Conservation (phyloP, 2,113 vertebrate species). For the Leucosticte australis region DNA sequence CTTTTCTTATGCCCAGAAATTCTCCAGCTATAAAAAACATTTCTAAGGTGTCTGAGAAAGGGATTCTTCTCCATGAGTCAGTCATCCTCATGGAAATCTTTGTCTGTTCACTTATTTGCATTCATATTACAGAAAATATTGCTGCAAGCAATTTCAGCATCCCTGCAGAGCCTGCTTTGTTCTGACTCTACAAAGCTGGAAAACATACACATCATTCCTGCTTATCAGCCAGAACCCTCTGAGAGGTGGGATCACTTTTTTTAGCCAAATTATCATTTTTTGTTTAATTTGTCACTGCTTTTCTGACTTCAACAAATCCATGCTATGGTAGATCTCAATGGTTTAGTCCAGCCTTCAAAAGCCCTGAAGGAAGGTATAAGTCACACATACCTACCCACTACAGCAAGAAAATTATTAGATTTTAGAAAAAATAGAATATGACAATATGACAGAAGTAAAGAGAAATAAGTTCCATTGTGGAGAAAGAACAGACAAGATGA, state of each 20-base stretch:
- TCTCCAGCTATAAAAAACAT: neutral
- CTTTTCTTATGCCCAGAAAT: neutral
- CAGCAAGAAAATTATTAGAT: neutral
- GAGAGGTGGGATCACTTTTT: neutral
- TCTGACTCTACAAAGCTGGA: neutral
- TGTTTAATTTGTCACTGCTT: neutral
- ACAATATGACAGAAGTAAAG: neutral
- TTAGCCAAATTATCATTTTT: neutral
- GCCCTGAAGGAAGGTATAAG: neutral
- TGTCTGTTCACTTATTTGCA: neutral
- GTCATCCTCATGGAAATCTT: neutral
- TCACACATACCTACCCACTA: neutral
- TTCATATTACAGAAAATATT: constrained; percentile 3
- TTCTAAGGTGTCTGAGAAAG: neutral
- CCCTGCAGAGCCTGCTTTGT: neutral
- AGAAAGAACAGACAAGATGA: neutral
- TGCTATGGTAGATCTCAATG: neutral
- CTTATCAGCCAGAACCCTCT: neutral
- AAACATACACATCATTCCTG: neutral
- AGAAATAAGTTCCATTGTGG: neutral
- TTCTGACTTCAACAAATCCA: neutral
- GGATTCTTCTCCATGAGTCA: neutral
- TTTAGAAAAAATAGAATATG: neutral
- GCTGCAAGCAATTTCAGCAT: constrained; percentile 10
- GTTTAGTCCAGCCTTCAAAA: neutral